Conservation (phyloP, 1,140 invertebrate genomes). For the Chelonus insularis region DNA sequence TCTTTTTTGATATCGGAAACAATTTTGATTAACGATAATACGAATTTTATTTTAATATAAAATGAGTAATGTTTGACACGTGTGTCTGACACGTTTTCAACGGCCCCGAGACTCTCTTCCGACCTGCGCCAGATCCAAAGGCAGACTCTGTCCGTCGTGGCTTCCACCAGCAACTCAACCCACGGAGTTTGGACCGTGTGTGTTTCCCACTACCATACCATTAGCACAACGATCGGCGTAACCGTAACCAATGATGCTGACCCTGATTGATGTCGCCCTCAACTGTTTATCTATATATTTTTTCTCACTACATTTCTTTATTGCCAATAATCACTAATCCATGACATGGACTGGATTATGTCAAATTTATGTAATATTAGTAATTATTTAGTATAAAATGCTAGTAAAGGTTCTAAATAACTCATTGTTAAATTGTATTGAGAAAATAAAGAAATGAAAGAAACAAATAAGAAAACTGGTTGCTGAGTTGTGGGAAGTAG, state of each 20-base stretch:
- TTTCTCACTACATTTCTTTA: not conserved
- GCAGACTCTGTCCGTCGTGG: conserved; percentile 36
- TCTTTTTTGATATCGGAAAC: no score
- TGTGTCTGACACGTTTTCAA: not conserved
- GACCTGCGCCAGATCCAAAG: conserved; percentile 37
- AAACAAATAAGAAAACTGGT: no score
- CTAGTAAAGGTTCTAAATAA: no score
- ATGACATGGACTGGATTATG: no score
- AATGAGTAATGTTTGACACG: not conserved
- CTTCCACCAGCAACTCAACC: conserved; percentile 33
- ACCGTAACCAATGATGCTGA: conserved; percentile 8
- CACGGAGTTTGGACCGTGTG: conserved; percentile 45
- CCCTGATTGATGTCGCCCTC: conserved; percentile 4
- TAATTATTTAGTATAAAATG: no score
- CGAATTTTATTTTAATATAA: not conserved
- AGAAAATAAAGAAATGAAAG: no score
- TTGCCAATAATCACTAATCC: no score
- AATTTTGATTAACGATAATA: no score
- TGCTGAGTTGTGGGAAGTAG: no score
- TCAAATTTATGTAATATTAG: no score
- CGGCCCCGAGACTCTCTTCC: conserved; percentile 29
- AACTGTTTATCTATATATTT: not conserved
- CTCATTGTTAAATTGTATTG: no score
- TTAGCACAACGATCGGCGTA: not conserved
- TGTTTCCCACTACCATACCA: conserved; percentile 30